Evolutionary conservation across 53 echinoderm and acorn worm genomes (phyloP).

Genomic region (Pentamera pediparva): DNA sequence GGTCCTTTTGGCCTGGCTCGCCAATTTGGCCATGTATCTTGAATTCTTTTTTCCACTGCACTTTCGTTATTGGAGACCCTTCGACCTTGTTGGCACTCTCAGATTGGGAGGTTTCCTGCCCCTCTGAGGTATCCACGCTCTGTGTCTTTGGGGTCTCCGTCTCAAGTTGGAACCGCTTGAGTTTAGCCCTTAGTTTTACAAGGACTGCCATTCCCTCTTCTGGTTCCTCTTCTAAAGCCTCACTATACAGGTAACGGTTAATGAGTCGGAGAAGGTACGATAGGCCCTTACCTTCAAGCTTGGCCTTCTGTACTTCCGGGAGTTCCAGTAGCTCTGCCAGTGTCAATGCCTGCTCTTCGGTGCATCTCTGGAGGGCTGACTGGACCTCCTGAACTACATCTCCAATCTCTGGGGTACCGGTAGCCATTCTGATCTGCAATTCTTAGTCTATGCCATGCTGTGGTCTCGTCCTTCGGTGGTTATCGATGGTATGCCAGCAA

Average conservation of each 20-base stretch:
- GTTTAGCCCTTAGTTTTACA: not conserved
- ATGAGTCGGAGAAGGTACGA: not conserved
- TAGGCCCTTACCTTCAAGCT: constrained; percentile 18
- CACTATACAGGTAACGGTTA: constrained; percentile 3
- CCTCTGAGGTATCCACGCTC: not conserved
- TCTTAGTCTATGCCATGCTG: too few relatives aligned
- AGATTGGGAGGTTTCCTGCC: too few relatives aligned
- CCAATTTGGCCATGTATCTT: constrained; percentile 50
- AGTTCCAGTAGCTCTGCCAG: constrained; percentile 1
- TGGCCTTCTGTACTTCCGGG: not conserved
- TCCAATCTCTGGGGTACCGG: not conserved
- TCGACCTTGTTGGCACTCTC: not conserved
- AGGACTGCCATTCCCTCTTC: not conserved
- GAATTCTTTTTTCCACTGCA: constrained; percentile 30
- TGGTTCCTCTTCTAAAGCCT: constrained; percentile 2
- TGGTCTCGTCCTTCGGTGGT: too few relatives aligned
- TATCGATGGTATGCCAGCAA: too few relatives aligned
- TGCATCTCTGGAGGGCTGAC: not conserved
- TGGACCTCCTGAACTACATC: constrained; percentile 2
- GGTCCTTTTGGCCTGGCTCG: constrained; percentile 45
- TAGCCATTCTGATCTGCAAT: too few relatives aligned
- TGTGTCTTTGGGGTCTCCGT: not conserved
- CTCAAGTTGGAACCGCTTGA: not conserved
- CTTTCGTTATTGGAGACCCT: not conserved
- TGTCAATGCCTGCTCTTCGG: not conserved